A percentile compares a stretch with the other conserved stretches of the same genome.
Conservation (phyloP, 92 coral and sea anemone genomes). For the Porites divaricata region DNA sequence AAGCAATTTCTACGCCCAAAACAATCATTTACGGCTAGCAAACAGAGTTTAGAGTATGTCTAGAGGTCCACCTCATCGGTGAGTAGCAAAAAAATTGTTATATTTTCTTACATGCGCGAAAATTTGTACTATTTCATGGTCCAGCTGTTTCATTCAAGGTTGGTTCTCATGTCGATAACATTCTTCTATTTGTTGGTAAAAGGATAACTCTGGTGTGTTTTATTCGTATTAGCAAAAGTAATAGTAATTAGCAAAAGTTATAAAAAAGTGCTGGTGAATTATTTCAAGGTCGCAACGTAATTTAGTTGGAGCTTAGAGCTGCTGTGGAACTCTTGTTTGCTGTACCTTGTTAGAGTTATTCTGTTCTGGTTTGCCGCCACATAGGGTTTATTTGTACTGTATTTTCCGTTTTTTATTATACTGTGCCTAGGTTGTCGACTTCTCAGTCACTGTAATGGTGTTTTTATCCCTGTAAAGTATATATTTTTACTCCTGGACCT, state of each 20-base stretch:
- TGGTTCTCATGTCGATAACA: not conserved
- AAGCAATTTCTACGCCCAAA: conserved; percentile 4
- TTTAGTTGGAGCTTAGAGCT: not conserved
- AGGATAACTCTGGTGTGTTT: not conserved
- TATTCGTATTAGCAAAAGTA: not conserved
- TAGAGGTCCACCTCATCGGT: conserved; percentile 79
- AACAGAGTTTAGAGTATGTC: conserved; percentile 63
- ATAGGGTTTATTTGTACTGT: too few relatives aligned
- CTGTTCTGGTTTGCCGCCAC: too few relatives aligned
- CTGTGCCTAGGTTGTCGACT: too few relatives aligned
- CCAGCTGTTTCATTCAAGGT: not conserved
- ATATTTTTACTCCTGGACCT: too few relatives aligned
- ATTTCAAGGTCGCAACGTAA: conserved; percentile 1
- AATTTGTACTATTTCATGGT: not conserved
- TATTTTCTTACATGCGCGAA: not conserved
- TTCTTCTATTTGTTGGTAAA: not conserved
- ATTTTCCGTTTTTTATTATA: too few relatives aligned
- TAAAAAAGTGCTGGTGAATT: not conserved
- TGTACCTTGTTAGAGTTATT: not conserved
- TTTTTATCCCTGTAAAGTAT: too few relatives aligned
- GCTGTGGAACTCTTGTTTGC: not conserved
- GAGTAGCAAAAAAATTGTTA: conserved; percentile 14
- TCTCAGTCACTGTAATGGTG: too few relatives aligned
- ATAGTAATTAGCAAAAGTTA: too few relatives aligned
- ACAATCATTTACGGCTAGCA: not conserved